Evolutionary conservation across 2,797 vertebrate species (phyloP), one percentile per base, ranked within the genome.

Genomic region (Coregonus ussuriensis): DNA sequence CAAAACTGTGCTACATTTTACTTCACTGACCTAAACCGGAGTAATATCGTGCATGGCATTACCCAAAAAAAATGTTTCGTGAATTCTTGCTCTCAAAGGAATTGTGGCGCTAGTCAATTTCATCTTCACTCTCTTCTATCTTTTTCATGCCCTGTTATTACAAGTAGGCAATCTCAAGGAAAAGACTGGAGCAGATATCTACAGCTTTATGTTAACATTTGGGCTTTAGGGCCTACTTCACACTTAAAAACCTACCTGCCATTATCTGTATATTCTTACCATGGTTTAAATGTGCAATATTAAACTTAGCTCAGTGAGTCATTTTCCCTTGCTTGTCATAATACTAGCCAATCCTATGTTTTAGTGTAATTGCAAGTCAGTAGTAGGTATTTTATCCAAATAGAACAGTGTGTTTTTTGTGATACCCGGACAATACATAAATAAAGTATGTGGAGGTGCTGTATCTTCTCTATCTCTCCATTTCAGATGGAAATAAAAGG

Each of bases 1-100:
- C 67, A 81, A 86, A 82, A 90, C 81, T 84, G 84, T 74, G 33
- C 75, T 74, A 76, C 29, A 56, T 53, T 6, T 53, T 53, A 18
- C 37, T 37, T 75, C 41, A 52, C 51, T 37, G 74, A 79, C 56
- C 78, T 80, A 77, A 84, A 81, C 82, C 77, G 53, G 59, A 68
- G 53, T 9, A 71, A 14, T 25, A 4, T 52, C 5, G 15, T 21
- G 9, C 69, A 62, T 71, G 79, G 47, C 7, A 81, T 85, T 84
- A 71, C 68, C 68, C 76, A 47, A n/a, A 9, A 66, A 33, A 78
- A 80, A 72, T 84, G 86, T 80, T 73, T 73, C 72, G 74, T 72
- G 53, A 18, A 72, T 73, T 80, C 59, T 18, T 25, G 7, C 9
- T 29, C 59, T 63, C 59, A 63, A 11, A 63, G 21, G 59, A 63